Base-by-base conservation (phyloP, 2,888 invertebrate genomes). In the Phymatocera aterrima region DNA sequence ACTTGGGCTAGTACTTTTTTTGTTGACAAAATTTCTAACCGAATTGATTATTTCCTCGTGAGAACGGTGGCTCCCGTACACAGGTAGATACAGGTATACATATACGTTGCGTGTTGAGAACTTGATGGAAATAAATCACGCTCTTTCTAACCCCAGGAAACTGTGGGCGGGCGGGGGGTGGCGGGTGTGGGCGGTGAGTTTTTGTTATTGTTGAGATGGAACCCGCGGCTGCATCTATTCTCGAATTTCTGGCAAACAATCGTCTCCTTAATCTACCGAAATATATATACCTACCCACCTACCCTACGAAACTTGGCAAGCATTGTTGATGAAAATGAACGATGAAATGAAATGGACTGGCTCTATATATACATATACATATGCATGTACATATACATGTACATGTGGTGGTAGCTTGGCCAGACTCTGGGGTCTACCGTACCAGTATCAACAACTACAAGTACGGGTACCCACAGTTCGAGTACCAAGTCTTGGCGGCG, bases 281-380 rank as follows among this genome's bases (percentile, higher is more conserved):
- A 72, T 72, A 51, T n/a, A n/a, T n/a, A n/a, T n/a, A n/a, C n/a
- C n/a, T n/a, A n/a, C n/a, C n/a, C n/a, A n/a, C n/a, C n/a, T n/a
- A n/a, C n/a, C n/a, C 81, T 79, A 72, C 79, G 83, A 85, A 84
- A 86, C 84, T 85, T 86, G 83, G 83, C 86, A 83, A 85, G 84
- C 86, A 83, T 85, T 83, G 84, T 84, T 85, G 85, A 86, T 85
- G 85, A 86, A 84, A 83, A 85, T 84, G 85, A 86, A 86, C 86
- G 84, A 84, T 84, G 83, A 84, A 86, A 86, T 83, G 84, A 83
- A 83, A 81, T 78, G 82, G 61, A n/a, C n/a, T n/a, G n/a, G n/a
- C n/a, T n/a, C n/a, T n/a, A n/a, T n/a, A n/a, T n/a, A n/a, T n/a
- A n/a, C n/a, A n/a, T n/a, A n/a, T n/a, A n/a, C n/a, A n/a, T n/a